Evolutionary conservation across 2,113 vertebrate species (phyloP).

Genomic region (human (Homo sapiens)): DNA sequence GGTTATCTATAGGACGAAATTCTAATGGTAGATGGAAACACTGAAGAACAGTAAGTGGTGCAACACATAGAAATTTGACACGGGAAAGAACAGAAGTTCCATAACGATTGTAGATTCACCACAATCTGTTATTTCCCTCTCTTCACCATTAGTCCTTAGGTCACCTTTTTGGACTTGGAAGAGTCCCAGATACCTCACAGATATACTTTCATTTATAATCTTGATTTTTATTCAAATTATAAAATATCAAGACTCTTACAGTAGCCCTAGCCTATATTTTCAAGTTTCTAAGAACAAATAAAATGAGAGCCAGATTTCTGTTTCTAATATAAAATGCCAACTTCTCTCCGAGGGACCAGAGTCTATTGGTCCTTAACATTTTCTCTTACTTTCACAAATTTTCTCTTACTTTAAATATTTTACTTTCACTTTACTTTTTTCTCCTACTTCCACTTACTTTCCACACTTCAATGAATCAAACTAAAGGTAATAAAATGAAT

Average conservation of each 20-base stretch:
- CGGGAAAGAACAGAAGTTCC: not conserved
- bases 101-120: not conserved
- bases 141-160: not conserved
- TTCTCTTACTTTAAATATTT: not conserved
- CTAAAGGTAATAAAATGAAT: not conserved
- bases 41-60: not conserved
- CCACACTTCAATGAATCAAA: not conserved
- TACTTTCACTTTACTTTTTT: not conserved
- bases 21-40: not conserved
- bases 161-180: not conserved
- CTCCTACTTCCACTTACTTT: not conserved
- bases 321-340: not conserved
- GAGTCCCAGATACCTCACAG: not conserved
- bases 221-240: constrained; percentile 8
- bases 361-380: not conserved
- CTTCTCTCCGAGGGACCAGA: not conserved
- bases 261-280: not conserved
- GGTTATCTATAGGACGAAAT: not conserved
- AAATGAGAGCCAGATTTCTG: not conserved
- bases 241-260: not conserved
- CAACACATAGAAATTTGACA: not conserved
- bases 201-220: not conserved
- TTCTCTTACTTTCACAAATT: constrained; percentile 7
- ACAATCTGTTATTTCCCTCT: not conserved
- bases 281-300: not conserved